phyloP scores from a whole-genome alignment of 2,797 vertebrate genomes.

The Numenius phaeopus region DNA sequence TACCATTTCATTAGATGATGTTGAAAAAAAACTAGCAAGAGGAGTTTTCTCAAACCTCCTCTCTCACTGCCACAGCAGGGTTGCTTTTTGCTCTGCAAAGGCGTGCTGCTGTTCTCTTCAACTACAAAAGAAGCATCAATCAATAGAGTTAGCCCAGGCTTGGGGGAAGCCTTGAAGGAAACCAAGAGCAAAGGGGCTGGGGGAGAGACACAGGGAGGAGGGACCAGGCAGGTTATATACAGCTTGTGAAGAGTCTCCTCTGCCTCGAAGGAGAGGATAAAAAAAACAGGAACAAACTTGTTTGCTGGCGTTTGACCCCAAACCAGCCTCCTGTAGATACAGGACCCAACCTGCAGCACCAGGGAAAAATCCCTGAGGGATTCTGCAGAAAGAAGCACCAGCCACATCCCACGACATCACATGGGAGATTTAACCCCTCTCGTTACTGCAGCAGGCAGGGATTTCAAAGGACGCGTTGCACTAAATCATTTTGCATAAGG shows the following conservation, averaged over 20 bases:
- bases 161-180: neutral
- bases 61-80: neutral
- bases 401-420: rapidly evolving
- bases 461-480: neutral
- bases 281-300: neutral
- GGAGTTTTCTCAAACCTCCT: neutral
- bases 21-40: neutral
- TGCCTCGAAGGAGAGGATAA: neutral
- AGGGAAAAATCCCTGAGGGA: neutral
- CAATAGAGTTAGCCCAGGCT: neutral
- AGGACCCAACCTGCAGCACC: neutral
- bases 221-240: neutral
- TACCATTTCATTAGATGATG: neutral
- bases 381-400: neutral
- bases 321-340: neutral
- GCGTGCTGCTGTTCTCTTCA: neutral
- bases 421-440: neutral
- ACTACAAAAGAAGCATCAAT: neutral
- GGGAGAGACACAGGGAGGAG: neutral
- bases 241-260: neutral
- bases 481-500: neutral
- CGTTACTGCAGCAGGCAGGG: neutral
- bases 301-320: neutral
- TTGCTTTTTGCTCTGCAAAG: neutral
- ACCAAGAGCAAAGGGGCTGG: neutral